phyloP scores from a whole-genome alignment of 2,113 vertebrate species.

The Tautogolabrus adspersus region DNA sequence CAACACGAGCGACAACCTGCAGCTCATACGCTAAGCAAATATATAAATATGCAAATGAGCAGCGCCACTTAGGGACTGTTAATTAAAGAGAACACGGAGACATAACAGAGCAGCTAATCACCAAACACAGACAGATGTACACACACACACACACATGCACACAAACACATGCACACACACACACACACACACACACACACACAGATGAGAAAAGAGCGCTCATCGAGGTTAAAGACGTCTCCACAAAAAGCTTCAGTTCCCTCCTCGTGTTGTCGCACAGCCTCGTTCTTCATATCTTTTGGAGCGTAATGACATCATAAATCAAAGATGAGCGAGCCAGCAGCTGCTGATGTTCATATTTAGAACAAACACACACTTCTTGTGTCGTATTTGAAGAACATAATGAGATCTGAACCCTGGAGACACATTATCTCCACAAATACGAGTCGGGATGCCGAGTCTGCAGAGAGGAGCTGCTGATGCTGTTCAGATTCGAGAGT shows the following conservation, averaged over 20 bases:
- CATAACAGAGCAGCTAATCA: conserved; percentile 59
- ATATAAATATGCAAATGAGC: conserved; percentile 69
- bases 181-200: background rate
- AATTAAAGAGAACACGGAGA: conserved; percentile 69
- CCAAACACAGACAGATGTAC: background rate
- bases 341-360: background rate
- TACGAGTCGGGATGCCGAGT: background rate
- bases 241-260: background rate
- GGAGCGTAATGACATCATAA: background rate
- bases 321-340: background rate
- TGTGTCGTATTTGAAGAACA: background rate
- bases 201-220: background rate
- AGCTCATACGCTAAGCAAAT: conserved; percentile 56
- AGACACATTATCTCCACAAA: background rate
- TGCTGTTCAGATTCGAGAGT: background rate
- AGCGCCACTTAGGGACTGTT: conserved; percentile 60
- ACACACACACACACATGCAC: background rate
- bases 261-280: background rate
- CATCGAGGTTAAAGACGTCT: conserved; percentile 24
- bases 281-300: background rate
- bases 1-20: conserved; percentile 13
- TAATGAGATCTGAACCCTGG: conserved; percentile 14
- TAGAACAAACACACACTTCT: background rate
- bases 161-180: too few relatives aligned
- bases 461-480: background rate